Conservation (phyloP, 92 coral and sea anemone genomes). For the Epizoanthus rinbou region DNA sequence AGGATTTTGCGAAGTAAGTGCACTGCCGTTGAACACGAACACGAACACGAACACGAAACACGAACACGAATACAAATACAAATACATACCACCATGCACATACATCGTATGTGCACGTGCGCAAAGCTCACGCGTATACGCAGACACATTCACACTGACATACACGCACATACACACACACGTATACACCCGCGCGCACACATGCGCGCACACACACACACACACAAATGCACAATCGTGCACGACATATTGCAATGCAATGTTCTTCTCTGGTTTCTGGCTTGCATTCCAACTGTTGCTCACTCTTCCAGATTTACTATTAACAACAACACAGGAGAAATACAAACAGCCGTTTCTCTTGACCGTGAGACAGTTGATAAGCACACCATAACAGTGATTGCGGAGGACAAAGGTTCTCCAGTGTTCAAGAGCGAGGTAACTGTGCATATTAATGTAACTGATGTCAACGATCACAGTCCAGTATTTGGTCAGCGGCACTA, state of each 20-base stretch:
- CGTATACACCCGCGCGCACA: no score
- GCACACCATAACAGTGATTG: slow-evolving; percentile 69
- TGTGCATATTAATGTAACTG: slow-evolving; percentile 81
- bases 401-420: slow-evolving; percentile 69
- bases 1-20: slow-evolving; percentile 76
- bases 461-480: slow-evolving; percentile 93
- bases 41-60: no score
- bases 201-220: no score
- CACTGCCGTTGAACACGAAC: no score
- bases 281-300: background rate
- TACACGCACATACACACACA: no score
- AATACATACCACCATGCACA: no score
- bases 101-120: no score
- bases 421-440: slow-evolving; percentile 63
- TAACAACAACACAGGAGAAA: slow-evolving; percentile 73
- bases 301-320: slow-evolving; percentile 65
- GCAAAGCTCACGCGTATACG: no score
- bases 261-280: background rate
- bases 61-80: background rate
- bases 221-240: no score
- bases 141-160: no score
- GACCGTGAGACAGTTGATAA: slow-evolving; percentile 83
- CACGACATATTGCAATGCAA: no score
- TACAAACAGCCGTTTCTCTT: slow-evolving; percentile 78
- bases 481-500: slow-evolving; percentile 84